A percentile compares a stretch with the other conserved stretches of the same genome.
Evolutionary conservation across 2,113 vertebrate species (phyloP).

Genomic region (Pangasianodon hypophthalmus): DNA sequence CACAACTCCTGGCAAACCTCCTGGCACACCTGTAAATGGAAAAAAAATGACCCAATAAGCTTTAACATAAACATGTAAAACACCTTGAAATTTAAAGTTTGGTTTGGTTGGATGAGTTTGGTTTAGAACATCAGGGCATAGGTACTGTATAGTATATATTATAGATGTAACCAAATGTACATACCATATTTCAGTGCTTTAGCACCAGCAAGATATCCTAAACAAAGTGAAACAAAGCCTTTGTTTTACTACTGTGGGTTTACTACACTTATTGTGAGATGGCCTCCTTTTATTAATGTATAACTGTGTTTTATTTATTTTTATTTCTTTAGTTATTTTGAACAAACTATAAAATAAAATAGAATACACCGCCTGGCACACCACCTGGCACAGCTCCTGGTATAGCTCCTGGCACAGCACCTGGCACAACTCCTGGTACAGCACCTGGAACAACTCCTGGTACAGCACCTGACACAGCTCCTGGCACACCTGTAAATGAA

Average conservation of each 20-base stretch:
- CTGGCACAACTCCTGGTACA: not conserved
- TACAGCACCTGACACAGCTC: not conserved
- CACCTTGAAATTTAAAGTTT: not conserved
- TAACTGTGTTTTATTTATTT: not conserved
- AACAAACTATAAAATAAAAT: not conserved
- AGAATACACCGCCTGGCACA: not conserved
- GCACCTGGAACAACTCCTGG: not conserved
- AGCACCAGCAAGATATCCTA: slow-evolving; percentile 54
- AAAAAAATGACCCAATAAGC: not conserved
- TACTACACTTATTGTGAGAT: not conserved
- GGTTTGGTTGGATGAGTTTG: too few relatives aligned
- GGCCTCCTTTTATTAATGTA: not conserved
- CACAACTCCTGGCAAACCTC: slow-evolving; percentile 1
- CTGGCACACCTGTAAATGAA: slow-evolving; percentile 12
- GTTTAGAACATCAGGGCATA: too few relatives aligned
- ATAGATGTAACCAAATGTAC: not conserved
- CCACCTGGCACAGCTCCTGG: not conserved
- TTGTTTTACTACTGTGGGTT: not conserved
- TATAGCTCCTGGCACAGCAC: not conserved
- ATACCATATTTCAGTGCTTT: slow-evolving; percentile 59
- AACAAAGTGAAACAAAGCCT: slow-evolving; percentile 37
- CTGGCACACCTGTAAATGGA: slow-evolving; percentile 1
- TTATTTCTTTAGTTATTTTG: not conserved
- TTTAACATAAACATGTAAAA: not conserved
- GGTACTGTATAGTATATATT: not conserved